phyloP scores from a whole-genome alignment of 2,113 vertebrate genomes.

The Microcebus jonahi region DNA sequence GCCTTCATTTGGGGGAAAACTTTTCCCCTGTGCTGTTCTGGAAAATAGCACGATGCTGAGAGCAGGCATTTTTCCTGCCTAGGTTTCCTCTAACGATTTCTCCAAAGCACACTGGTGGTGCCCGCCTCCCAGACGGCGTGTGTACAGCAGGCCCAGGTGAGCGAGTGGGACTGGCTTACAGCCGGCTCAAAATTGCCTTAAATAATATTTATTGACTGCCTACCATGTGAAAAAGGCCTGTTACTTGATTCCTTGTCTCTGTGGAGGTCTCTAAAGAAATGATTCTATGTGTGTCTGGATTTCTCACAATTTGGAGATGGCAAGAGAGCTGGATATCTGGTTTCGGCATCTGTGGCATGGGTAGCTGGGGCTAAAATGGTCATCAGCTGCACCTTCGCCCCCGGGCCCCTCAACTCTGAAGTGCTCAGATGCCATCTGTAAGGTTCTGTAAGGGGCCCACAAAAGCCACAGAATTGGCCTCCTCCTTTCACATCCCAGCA shows the following conservation, averaged over 20 bases:
- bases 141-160: background rate
- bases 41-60: slow-evolving; percentile 50
- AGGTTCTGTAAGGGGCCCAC: background rate
- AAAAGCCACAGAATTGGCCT: background rate
- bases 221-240: background rate
- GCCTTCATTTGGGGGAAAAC: slow-evolving; percentile 43
- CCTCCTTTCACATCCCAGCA: background rate
- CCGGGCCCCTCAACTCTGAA: background rate
- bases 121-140: background rate
- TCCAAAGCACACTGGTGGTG: background rate
- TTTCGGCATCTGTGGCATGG: background rate
- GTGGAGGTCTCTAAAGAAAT: slow-evolving; percentile 25
- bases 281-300: background rate
- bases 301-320: background rate
- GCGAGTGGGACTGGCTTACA: background rate
- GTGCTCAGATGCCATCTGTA: background rate
- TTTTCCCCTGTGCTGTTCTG: slow-evolving; percentile 33
- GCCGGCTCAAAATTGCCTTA: background rate
- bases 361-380: background rate
- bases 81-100: slow-evolving; percentile 44
- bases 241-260: slow-evolving; percentile 35
- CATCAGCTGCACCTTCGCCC: background rate
- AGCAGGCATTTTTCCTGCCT: slow-evolving; percentile 40
- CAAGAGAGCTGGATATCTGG: background rate
- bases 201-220: slow-evolving; percentile 44